A percentile compares a stretch with the other conserved stretches of the same genome.
Conservation (phyloP, 30 jellyfish, hydroid and myxozoan species). For the Nemopilema nomurai region DNA sequence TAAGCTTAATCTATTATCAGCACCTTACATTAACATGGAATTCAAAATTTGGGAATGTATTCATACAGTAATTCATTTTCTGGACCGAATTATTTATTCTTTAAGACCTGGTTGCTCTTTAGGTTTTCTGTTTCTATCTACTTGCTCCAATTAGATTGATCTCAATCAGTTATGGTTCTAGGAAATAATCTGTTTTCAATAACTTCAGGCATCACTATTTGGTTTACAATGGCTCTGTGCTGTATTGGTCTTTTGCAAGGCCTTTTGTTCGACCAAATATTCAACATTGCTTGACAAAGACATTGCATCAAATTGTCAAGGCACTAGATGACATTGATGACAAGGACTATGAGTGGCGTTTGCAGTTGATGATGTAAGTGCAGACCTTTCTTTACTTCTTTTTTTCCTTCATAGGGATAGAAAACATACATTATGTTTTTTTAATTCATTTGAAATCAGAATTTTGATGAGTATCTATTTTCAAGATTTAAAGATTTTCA, state of each 20-base stretch:
- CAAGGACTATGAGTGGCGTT: conserved; percentile 89
- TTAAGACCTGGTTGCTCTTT: no score
- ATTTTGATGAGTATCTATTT: no score
- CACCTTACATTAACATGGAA: no score
- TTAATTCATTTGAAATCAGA: no score
- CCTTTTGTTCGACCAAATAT: conserved; percentile 74
- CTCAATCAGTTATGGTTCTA: neutral
- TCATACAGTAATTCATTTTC: no score
- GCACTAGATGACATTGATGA: conserved; percentile 92
- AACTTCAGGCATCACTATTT: conserved; percentile 69
- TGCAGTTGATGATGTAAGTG: conserved; percentile 86
- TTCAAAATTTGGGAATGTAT: no score
- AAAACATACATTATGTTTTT: no score
- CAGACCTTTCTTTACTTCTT: neutral
- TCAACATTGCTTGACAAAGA: conserved; percentile 59
- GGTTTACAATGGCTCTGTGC: conserved; percentile 89
- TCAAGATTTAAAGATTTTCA: no score
- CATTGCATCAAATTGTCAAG: conserved; percentile 78
- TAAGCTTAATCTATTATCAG: no score
- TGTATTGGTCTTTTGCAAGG: conserved; percentile 89
- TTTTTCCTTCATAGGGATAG: no score
- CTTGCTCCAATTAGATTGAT: neutral
- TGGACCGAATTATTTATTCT: no score
- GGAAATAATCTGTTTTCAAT: neutral
- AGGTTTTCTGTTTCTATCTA: neutral